Percentiles rank a stretch among this genome's conserved stretches.
These are phyloP conservation scores for Callospermophilus lateralis DNA, from an alignment of 2,113 vertebrate species.

Conservation along the genomic window DNA sequence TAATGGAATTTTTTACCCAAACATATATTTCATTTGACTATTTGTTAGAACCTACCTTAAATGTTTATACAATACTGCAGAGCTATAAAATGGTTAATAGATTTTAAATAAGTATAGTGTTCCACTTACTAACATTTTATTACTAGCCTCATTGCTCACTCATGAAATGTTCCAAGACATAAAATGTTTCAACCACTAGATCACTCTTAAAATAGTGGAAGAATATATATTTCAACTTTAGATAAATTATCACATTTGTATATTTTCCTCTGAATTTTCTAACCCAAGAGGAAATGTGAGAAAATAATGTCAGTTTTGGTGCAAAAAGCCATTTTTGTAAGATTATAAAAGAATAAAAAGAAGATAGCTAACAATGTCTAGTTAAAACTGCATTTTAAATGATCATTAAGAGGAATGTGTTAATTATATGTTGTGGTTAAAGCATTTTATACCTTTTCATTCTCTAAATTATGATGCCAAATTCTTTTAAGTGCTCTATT, in stretches of 20 bases:
- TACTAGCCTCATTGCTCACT: slow-evolving; percentile 37
- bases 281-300: background rate
- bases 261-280: slow-evolving; percentile 43
- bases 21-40: slow-evolving; percentile 39
- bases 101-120: slow-evolving; percentile 50
- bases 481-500: background rate
- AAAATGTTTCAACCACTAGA: background rate
- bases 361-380: background rate
- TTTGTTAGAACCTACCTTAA: slow-evolving; percentile 47
- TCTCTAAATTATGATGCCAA: slow-evolving; percentile 57
- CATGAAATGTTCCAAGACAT: slow-evolving; percentile 53
- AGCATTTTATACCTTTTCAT: slow-evolving; percentile 44
- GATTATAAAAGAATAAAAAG: background rate
- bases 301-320: background rate
- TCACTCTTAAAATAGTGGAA: slow-evolving; percentile 47
- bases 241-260: background rate
- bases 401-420: background rate
- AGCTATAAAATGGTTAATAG: slow-evolving; percentile 44
- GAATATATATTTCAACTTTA: slow-evolving; percentile 10
- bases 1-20: background rate
- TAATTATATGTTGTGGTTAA: background rate
- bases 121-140: slow-evolving; percentile 59
- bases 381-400: background rate
- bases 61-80: slow-evolving; percentile 20
- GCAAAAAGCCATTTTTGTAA: background rate